Percentiles rank a stretch among this genome's conserved stretches.
Evolutionary conservation across 2,797 vertebrate genomes (phyloP).

Genomic region (Acridotheres tristis): DNA sequence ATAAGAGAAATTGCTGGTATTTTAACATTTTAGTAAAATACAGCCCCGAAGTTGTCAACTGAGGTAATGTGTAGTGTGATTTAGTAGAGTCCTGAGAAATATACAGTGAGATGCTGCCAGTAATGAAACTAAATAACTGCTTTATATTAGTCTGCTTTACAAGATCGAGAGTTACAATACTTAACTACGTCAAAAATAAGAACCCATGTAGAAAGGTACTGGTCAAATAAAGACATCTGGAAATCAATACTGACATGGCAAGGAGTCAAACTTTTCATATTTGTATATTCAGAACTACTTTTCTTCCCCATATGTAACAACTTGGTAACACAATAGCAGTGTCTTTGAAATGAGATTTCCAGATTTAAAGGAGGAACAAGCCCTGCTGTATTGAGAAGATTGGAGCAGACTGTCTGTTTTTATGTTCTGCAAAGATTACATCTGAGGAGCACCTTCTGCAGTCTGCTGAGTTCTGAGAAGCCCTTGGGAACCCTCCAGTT

Average conservation of each 20-base stretch:
- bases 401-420: background rate
- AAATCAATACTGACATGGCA: background rate
- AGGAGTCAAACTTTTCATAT: background rate
- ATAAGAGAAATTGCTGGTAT: slow-evolving; percentile 18
- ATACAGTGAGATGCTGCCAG: background rate
- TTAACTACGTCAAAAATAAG: background rate
- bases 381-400: background rate
- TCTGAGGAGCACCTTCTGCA: background rate
- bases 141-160: slow-evolving; percentile 26
- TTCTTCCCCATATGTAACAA: background rate
- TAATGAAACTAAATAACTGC: slow-evolving; percentile 37
- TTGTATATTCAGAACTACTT: background rate
- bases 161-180: slow-evolving; percentile 11
- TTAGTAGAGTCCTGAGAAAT: slow-evolving; percentile 44
- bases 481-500: background rate
- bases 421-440: background rate
- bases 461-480: background rate
- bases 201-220: background rate
- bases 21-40: slow-evolving; percentile 57
- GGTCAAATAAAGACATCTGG: background rate
- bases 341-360: background rate
- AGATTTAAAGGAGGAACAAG: background rate
- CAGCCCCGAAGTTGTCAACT: background rate
- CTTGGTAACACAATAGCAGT: background rate
- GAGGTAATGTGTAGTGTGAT: background rate